Evolutionary conservation across 2,888 invertebrate genomes (phyloP), one percentile per base, ranked within the genome.

Genomic region (Eupeodes latifasciatus): DNA sequence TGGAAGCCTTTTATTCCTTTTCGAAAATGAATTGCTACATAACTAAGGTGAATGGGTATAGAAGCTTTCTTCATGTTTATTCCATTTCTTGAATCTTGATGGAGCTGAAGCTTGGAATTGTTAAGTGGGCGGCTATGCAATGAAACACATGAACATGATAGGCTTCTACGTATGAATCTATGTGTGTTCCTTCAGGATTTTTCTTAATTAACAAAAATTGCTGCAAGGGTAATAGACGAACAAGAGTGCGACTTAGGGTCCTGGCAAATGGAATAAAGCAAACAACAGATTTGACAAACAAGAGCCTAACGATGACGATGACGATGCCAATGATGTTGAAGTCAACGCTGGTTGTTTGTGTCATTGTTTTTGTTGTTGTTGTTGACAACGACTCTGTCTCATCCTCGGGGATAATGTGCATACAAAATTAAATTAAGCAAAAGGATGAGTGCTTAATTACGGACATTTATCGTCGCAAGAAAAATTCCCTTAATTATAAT

Each of bases 401-500:
- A 64, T 75, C 78, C 82, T 77, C 77, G 78, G 85, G 81, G 69
- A 72, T 64, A 85, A 88, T 92, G 92, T 92, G 92, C 92, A 93
- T 93, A 91, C 92, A 91, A 93, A 93, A 93, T 93, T 92, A 92
- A 93, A 93, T 93, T 93, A 93, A 91, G 92, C 92, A 92, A 93
- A 92, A 93, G 93, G 92, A 93, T 93, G 93, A 93, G 93, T 92
- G 93, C 93, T 93, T 93, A 93, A 93, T 93, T 93, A 93, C 92
- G 92, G 92, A 93, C 92, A 93, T 92, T 93, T 93, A 93, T 85
- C 85, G 88, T 88, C 88, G 81, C 88, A 81, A 88, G 62, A 75
- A 72, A 27, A 85, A 85, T 85, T 88, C 85, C 81, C 85, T 88
- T 85, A 85, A 88, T 88, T 88, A 88, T 88, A 55, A 59, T 85